Base-by-base conservation (phyloP, 2,888 invertebrate genomes). In the Drosophila atripex region DNA sequence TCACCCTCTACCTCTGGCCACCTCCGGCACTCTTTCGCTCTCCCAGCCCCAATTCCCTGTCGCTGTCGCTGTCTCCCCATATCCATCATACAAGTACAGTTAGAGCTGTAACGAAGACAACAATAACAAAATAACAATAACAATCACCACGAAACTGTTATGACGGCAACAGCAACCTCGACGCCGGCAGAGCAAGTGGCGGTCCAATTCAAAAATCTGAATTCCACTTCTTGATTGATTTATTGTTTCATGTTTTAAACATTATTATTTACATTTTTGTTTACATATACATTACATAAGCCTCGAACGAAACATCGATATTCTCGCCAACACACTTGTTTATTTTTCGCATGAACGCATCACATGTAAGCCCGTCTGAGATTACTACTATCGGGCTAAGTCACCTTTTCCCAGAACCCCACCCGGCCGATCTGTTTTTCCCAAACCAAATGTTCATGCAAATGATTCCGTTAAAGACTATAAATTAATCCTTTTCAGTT, bases 401-500 rank as follows among this genome's bases (percentile, higher is more conserved):
- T 12, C 32, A 11, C 2, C 35, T 6, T 12, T 47, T 49, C 16
- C 11, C 16, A 14, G 49, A 35, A 35, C 2, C 35, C 35, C 7
- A 28, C 28, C 28, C 28, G 3, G 9, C 9, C n/a, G 7, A 14
- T 35, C 35, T n/a, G 14, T 7, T 35, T 9, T 3, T n/a, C 21
- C n/a, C n/a, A n/a, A n/a, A n/a, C n/a, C n/a, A n/a, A n/a, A n/a
- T n/a, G n/a, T n/a, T n/a, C n/a, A n/a, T n/a, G n/a, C n/a, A n/a
- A n/a, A 21, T 21, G 21, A 21, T 21, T 21, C 21, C 4, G 4
- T 21, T 21, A 2, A 21, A 21, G 21, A 21, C 4, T 21, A 21
- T n/a, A n/a, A n/a, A n/a, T n/a, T n/a, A 8, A 21, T 8, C 28
- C 5, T 60, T 12, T 52, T 3, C 14, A 90, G 89, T 88, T 78